phyloP scores from a whole-genome alignment of 2,888 invertebrate species.

The Meliscaeva auricollis region DNA sequence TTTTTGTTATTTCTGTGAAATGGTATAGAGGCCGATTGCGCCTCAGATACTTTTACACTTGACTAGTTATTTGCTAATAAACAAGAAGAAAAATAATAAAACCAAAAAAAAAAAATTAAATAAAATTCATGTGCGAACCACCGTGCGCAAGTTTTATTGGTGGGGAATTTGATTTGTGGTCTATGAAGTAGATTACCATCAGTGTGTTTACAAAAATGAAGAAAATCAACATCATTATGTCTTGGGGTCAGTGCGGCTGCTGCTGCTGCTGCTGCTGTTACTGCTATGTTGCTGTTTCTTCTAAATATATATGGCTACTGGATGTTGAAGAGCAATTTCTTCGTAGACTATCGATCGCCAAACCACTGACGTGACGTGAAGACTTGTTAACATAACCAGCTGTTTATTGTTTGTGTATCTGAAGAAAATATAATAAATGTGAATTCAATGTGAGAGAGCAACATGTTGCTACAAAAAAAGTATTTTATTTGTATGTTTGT shows the following conservation, averaged over 20 bases:
- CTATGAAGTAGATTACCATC: constrained; percentile 22
- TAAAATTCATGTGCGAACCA: constrained; percentile 25
- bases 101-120: background rate
- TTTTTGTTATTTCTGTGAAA: background rate
- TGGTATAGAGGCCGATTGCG: background rate
- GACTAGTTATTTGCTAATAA: constrained; percentile 37
- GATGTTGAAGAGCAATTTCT: constrained; percentile 27
- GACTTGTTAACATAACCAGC: constrained; percentile 7
- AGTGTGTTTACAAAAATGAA: constrained; percentile 16
- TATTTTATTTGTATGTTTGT: background rate
- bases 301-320: background rate
- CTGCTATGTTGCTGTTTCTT: too few relatives aligned
- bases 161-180: constrained; percentile 10
- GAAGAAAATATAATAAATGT: background rate
- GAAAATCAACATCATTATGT: constrained; percentile 49
- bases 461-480: constrained; percentile 13
- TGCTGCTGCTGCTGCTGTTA: background rate
- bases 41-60: constrained; percentile 30
- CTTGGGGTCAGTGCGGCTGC: constrained; percentile 55
- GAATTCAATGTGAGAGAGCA: constrained; percentile 6
- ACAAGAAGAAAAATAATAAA: background rate
- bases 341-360: constrained; percentile 22
- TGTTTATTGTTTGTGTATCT: constrained; percentile 33
- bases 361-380: background rate
- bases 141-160: background rate